Evolutionary conservation across 1,140 invertebrate genomes (phyloP).

Genomic region (Asobara japonica): DNA sequence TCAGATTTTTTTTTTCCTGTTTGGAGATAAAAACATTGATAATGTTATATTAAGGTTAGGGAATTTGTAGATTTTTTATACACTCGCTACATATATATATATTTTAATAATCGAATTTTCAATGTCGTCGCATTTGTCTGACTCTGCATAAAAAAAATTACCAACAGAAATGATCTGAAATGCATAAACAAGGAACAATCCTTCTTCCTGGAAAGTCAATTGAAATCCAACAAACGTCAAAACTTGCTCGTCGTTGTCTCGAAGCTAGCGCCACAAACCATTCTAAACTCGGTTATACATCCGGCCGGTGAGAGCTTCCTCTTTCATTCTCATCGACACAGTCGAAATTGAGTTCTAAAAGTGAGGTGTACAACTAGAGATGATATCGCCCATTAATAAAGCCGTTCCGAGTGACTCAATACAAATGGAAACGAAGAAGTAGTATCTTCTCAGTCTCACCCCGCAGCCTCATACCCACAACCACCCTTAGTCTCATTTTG

Average conservation of each 20-base stretch:
- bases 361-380: conserved; percentile 2
- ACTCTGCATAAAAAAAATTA: no score
- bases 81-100: no score
- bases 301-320: conserved; percentile 16
- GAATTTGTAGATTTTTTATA: no score
- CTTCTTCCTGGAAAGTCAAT: background rate
- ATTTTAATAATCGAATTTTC: no score
- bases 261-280: background rate
- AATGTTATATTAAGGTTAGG: no score
- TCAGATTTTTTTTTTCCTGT: background rate
- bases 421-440: conserved; percentile 16
- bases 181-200: background rate
- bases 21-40: background rate
- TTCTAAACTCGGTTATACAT: conserved; percentile 13
- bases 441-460: background rate
- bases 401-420: background rate
- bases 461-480: background rate
- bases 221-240: background rate
- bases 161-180: background rate
- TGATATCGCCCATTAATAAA: conserved; percentile 21
- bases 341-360: conserved; percentile 21
- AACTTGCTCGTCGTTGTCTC: background rate
- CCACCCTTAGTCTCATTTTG: background rate
- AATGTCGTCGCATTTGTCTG: no score
- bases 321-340: conserved; percentile 12